Conservation (phyloP, 2,113 vertebrate species). For the Panurus biarmicus region DNA sequence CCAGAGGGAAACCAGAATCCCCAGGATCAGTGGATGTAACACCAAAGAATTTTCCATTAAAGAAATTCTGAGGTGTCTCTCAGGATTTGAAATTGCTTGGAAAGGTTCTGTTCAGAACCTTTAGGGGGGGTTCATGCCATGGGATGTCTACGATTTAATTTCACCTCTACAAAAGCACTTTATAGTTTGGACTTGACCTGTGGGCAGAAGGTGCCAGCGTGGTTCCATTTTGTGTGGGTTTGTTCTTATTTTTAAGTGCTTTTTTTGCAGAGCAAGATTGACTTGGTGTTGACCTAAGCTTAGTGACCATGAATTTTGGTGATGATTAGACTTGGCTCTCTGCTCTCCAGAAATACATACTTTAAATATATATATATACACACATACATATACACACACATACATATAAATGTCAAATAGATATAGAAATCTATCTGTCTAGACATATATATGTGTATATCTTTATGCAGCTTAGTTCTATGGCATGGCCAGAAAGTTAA, state of each 20-base stretch:
- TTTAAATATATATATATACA: not conserved
- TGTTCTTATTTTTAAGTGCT: not conserved
- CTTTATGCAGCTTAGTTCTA: not conserved
- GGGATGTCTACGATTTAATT: not conserved
- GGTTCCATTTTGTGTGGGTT: not conserved
- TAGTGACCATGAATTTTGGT: not conserved
- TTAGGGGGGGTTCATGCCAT: fast-evolving
- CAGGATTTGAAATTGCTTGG: not conserved
- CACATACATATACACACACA: too few relatives aligned
- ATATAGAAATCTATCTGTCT: too few relatives aligned
- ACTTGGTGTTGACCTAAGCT: not conserved
- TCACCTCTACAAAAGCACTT: not conserved
- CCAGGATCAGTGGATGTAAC: not conserved
- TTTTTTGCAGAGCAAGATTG: not conserved
- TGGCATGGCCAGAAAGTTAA: not conserved
- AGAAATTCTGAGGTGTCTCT: not conserved
- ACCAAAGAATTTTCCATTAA: fast-evolving
- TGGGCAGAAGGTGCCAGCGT: not conserved
- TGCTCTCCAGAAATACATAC: not conserved
- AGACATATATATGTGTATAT: not conserved
- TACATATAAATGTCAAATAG: not conserved
- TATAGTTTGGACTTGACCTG: not conserved
- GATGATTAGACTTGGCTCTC: not conserved
- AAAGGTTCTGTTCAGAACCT: not conserved
- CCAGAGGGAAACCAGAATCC: not conserved